phyloP scores from a whole-genome alignment of 2,113 vertebrate genomes.

The Gnathonemus longibarbis region DNA sequence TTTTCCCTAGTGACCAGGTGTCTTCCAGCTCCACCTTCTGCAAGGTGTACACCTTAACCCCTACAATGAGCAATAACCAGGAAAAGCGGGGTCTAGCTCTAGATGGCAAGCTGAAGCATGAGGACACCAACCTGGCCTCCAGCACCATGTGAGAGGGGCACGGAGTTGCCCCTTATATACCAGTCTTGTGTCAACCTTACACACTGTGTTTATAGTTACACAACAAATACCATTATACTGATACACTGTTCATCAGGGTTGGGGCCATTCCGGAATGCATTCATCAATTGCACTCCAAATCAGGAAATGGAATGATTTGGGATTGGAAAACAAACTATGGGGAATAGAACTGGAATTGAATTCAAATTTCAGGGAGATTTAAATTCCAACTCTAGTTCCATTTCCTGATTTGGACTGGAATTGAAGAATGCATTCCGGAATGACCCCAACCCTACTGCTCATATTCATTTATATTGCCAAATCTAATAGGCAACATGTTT shows the following conservation, averaged over 20 bases:
- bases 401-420: no score
- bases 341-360: no score
- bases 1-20: slow-evolving; percentile 60
- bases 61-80: slow-evolving; percentile 61
- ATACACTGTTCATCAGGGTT: not conserved
- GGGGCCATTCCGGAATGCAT: no score
- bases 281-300: no score
- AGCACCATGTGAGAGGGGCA: slow-evolving; percentile 66
- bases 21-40: slow-evolving; percentile 71
- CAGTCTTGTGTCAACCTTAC: not conserved
- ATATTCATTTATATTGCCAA: not conserved
- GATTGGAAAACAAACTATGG: no score
- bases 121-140: slow-evolving; percentile 74
- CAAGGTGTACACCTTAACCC: slow-evolving; percentile 71
- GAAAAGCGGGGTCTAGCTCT: slow-evolving; percentile 71
- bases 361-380: no score
- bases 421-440: no score
- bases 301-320: no score
- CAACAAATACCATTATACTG: not conserved
- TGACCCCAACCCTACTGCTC: not conserved
- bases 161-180: not conserved
- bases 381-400: no score
- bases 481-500: not conserved
- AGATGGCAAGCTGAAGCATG: slow-evolving; percentile 72
- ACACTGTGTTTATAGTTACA: not conserved